Evolutionary conservation across 2,797 vertebrate species (phyloP), one percentile per base, ranked within the genome.

Genomic region (Mustela erminea): DNA sequence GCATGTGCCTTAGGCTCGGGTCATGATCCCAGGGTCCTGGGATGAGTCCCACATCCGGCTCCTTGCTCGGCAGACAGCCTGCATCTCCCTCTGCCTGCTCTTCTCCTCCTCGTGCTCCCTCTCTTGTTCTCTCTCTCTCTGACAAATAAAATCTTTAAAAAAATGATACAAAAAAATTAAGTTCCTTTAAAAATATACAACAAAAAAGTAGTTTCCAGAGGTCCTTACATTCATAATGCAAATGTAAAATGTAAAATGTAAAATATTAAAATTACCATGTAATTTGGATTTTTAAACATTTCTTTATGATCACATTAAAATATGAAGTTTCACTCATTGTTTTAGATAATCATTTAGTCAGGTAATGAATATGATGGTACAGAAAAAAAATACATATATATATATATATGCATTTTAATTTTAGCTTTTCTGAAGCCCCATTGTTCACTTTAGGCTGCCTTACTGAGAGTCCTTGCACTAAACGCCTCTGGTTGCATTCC

Each of bases 401-500:
- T 58, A 83, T 90, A 97, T 58, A 97, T 88, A 93, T 97, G 98
- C 97, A 98, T 98, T 98, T 98, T 98, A 97, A 97, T 97, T 96
- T 96, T 87, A 86, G 85, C 56, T 94, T 97, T 91, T 98, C 98
- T 98, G 97, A 98, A 95, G 93, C 60, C 82, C 96, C 88, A 97
- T 98, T 99, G 98, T 99, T 98, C 95, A 93, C 97, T 97, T 98
- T 98, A 97, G 96, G 92, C 97, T 96, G 96, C 82, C 85, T 95
- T 96, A 97, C 97, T 97, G 89, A 97, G 96, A 98, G 96, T 98
- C 97, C 97, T 98, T 98, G 97, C 97, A 98, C 98, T 98, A 94
- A 94, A 99, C 98, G 98, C 99, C 99, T 97, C 98, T 98, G 97
- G 95, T 97, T 78, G 92, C 98, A 99, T 99, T 99, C 98, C 98